Percentiles rank a stretch among this genome's conserved stretches.
These are phyloP conservation scores for Lithodes maja DNA, from an alignment of 2,888 invertebrate genomes.

Conservation along the genomic window DNA sequence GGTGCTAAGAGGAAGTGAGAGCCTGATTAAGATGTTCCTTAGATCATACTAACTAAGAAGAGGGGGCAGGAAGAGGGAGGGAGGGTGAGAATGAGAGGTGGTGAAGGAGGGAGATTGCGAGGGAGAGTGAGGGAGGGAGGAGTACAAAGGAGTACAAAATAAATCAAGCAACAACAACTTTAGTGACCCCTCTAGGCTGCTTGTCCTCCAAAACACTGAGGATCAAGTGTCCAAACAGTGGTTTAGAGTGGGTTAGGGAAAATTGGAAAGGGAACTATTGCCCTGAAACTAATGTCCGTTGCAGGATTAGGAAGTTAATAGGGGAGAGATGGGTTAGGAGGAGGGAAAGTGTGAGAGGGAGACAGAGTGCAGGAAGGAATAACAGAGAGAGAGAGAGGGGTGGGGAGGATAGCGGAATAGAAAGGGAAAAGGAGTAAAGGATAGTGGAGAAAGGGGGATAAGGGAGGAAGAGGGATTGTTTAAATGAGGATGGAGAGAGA, in stretches of 20 bases:
- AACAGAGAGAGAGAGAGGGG: background rate
- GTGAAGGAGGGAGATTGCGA: background rate
- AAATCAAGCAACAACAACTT: background rate
- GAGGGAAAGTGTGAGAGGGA: background rate
- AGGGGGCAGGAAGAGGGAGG: background rate
- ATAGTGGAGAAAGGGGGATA: background rate
- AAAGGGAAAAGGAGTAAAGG: background rate
- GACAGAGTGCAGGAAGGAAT: background rate
- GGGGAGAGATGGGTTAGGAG: background rate
- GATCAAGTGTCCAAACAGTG: no score
- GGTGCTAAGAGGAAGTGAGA: slow-evolving; percentile 42
- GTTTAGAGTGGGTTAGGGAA: background rate
- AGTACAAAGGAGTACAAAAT: background rate
- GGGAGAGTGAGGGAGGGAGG: background rate
- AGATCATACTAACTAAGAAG: background rate
- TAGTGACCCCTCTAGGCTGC: no score
- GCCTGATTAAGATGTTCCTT: slow-evolving; percentile 41
- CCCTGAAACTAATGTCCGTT: no score
- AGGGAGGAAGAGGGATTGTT: background rate
- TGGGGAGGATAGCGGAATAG: background rate
- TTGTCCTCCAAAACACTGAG: no score
- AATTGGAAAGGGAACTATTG: background rate
- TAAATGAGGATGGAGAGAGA: background rate
- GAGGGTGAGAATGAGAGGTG: background rate
- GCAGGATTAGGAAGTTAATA: background rate